Evolutionary conservation across 2,797 vertebrate species (phyloP).

Genomic region (Muscicapa comitata): DNA sequence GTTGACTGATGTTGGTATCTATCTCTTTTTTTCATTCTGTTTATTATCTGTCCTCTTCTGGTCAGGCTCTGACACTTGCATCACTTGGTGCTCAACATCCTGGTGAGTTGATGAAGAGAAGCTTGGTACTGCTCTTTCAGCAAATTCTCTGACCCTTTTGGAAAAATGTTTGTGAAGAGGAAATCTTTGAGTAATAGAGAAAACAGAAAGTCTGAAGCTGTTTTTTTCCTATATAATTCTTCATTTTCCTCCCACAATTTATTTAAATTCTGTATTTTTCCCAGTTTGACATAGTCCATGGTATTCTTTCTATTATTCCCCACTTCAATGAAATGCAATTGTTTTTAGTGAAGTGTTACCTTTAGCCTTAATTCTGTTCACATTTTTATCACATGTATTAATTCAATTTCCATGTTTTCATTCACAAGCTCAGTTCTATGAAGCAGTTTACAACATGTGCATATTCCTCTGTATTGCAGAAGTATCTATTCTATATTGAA

Average conservation of each 20-base stretch:
- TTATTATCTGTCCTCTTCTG: background rate
- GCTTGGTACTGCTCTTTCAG: background rate
- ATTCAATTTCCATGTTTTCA: background rate
- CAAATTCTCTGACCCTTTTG: background rate
- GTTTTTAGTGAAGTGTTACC: background rate
- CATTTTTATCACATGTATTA: background rate
- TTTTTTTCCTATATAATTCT: background rate
- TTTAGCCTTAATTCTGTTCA: background rate
- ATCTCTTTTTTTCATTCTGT: background rate
- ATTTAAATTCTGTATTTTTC: background rate
- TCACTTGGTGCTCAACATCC: background rate
- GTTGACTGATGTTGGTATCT: background rate
- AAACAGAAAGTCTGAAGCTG: background rate
- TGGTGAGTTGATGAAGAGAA: background rate
- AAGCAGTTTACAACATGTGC: background rate
- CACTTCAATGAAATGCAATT: background rate
- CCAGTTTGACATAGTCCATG: background rate
- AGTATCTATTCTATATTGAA: background rate
- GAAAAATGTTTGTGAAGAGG: background rate
- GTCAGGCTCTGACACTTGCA: background rate
- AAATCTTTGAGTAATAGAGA: background rate
- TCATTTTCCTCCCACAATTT: background rate
- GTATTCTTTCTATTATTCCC: background rate
- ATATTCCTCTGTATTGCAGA: background rate
- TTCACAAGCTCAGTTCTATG: background rate